Evolutionary conservation across 2,888 invertebrate genomes (phyloP).

Genomic region (Ischnura elegans): DNA sequence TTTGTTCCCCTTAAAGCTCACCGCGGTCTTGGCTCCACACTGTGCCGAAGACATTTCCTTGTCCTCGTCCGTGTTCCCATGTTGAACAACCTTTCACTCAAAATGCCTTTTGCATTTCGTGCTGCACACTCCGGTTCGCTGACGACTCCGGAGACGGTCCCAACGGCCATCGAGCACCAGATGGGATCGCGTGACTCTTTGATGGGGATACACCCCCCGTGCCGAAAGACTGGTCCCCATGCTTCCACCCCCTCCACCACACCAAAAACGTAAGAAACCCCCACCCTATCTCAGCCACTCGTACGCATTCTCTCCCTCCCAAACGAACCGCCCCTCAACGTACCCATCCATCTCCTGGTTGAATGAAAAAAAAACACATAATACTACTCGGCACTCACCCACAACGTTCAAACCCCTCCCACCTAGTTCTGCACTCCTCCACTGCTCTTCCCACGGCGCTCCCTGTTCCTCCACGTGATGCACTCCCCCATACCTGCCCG

Average conservation of each 20-base stretch:
- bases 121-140: constrained; percentile 27
- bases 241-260: neutral
- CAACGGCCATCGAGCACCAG: constrained; percentile 50
- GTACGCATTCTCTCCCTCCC: neutral
- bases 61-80: constrained; percentile 36
- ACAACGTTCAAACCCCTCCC: neutral
- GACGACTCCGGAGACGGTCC: constrained; percentile 62
- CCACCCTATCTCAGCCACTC: constrained; percentile 4
- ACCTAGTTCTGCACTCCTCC: neutral
- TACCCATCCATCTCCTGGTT: constrained; percentile 25
- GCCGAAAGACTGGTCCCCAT: neutral
- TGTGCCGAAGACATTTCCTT: constrained; percentile 32
- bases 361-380: constrained; percentile 2
- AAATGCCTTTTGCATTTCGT: constrained; percentile 43
- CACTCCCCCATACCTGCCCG: neutral
- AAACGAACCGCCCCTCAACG: neutral
- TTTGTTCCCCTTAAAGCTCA: neutral
- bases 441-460: neutral
- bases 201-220: constrained; percentile 12
- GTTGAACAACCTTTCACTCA: constrained; percentile 30
- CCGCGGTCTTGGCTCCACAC: neutral
- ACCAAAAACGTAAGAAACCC: neutral
- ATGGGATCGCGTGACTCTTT: constrained; percentile 64
- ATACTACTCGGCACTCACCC: neutral
- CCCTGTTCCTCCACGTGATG: neutral